phyloP scores from a whole-genome alignment of 2,113 vertebrate genomes.

The Ciconia maguari region DNA sequence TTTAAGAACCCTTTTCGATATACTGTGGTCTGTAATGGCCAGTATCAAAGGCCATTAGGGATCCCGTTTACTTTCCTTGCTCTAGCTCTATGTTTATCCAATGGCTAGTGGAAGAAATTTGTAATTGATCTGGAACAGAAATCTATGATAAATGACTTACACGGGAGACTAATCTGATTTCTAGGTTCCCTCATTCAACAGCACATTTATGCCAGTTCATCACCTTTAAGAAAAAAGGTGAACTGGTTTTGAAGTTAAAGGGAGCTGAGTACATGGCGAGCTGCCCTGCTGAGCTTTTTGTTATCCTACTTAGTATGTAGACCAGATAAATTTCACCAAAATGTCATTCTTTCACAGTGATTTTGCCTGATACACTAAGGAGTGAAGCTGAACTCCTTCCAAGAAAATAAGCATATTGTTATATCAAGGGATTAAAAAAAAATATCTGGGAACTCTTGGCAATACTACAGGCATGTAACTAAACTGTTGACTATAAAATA shows the following conservation, averaged over 20 bases:
- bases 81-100: background rate
- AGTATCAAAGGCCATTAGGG: background rate
- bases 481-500: background rate
- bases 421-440: background rate
- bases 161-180: background rate
- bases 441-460: background rate
- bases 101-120: background rate
- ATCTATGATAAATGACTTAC: background rate
- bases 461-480: background rate
- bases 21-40: background rate
- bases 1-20: background rate
- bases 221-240: background rate
- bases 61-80: background rate
- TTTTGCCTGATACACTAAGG: background rate
- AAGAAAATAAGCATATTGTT: background rate
- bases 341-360: background rate
- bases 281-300: background rate
- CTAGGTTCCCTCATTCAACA: background rate
- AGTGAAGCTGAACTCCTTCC: background rate
- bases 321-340: background rate
- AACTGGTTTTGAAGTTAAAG: background rate
- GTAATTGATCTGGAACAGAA: background rate
- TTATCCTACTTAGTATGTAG: background rate
- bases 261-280: background rate
- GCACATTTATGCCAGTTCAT: fast-evolving